These are phyloP conservation scores for Corbicula japonica DNA, from an alignment of 2,888 invertebrate genomes.

Conservation along the genomic window DNA sequence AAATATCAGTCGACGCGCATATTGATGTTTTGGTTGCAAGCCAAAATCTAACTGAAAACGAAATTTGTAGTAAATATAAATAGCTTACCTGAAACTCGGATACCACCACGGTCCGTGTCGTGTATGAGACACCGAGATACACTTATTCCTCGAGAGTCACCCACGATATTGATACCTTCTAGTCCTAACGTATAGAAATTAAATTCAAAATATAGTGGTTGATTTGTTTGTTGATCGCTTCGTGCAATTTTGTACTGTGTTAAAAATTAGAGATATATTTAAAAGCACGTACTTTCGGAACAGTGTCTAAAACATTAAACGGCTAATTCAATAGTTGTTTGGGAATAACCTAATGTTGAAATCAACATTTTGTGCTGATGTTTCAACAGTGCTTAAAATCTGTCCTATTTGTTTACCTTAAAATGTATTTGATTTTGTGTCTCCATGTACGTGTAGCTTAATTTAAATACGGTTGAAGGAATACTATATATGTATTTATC, in stretches of 20 bases:
- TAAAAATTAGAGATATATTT: not conserved
- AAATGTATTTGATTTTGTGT: not conserved
- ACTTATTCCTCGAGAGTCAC: constrained; percentile 30
- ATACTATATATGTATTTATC: not conserved
- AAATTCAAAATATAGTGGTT: not conserved
- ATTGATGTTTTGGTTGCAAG: too few species aligned
- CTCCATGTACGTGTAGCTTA: not conserved
- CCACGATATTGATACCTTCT: not conserved
- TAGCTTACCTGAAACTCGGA: constrained; percentile 16
- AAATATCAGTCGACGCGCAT: too few species aligned
- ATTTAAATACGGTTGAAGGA: not conserved
- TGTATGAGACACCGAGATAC: constrained; percentile 39
- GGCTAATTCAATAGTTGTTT: not conserved
- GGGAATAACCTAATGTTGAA: too few species aligned
- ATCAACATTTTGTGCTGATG: too few species aligned
- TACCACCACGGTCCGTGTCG: constrained; percentile 40
- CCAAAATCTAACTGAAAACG: too few species aligned
- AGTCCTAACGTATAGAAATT: not conserved
- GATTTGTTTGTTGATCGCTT: not conserved
- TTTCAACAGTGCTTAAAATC: too few species aligned
- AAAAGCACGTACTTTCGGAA: not conserved
- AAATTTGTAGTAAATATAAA: too few species aligned
- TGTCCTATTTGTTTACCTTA: too few species aligned
- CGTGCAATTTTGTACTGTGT: not conserved
- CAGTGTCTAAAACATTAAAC: not conserved